Evolutionary conservation across 2,888 invertebrate species (phyloP).

Genomic region (Endomychus coccineus): DNA sequence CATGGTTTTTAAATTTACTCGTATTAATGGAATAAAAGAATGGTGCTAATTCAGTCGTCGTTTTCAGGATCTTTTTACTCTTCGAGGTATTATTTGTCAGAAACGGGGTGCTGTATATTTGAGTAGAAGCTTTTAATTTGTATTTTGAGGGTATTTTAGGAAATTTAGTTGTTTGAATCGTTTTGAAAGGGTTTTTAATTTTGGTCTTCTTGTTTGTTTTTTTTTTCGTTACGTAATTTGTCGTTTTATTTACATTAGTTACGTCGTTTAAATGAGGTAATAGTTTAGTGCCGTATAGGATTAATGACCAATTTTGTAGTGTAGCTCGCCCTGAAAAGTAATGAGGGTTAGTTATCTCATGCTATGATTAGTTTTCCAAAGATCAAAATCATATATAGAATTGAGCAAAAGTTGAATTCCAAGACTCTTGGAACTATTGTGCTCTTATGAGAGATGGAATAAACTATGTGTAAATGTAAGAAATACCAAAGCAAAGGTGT

Average conservation of each 20-base stretch:
- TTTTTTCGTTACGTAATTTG: constrained; percentile 47
- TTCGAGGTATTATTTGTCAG: constrained; percentile 25
- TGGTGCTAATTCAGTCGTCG: constrained; percentile 33
- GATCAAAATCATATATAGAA: no score
- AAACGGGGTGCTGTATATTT: constrained; percentile 24
- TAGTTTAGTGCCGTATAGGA: constrained; percentile 80
- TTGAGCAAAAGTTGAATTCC: no score
- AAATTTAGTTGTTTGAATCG: constrained; percentile 25
- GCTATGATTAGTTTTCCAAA: no score
- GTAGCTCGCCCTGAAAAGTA: constrained; percentile 69
- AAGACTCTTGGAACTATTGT: no score
- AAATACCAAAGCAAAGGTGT: no score
- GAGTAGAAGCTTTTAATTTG: constrained; percentile 26
- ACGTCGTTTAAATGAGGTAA: constrained; percentile 30
- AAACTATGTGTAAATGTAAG: no score
- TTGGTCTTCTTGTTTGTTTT: constrained; percentile 44
- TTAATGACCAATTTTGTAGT: constrained; percentile 88
- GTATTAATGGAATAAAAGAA: constrained; percentile 38
- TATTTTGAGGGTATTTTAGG: constrained; percentile 30
- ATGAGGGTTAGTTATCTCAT: no score
- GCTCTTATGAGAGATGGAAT: no score
- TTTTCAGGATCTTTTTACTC: constrained; percentile 25
- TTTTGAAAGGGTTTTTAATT: constrained; percentile 31
- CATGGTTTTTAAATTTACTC: constrained; percentile 32
- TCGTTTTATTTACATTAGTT: constrained; percentile 45